Conservation (phyloP, 2,113 vertebrate species). For the Piprites chloris region DNA sequence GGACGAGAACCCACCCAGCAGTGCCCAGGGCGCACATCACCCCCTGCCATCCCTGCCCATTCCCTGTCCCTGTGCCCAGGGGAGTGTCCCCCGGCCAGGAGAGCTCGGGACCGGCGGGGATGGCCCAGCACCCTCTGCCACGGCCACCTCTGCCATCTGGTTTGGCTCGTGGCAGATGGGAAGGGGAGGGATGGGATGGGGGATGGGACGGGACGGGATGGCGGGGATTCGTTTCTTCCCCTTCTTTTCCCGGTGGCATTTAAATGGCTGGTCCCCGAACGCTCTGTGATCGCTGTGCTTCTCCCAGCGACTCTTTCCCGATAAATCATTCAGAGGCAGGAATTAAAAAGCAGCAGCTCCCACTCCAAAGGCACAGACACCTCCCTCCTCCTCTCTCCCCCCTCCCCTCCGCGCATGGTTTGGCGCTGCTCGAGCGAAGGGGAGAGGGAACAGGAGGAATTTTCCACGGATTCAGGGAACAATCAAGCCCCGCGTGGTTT, state of each 20-base stretch:
- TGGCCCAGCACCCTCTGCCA: neutral
- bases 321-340: neutral
- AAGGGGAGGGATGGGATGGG: neutral
- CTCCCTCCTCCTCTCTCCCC: neutral
- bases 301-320: neutral
- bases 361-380: neutral
- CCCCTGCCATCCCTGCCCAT: neutral
- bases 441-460: conserved; percentile 10
- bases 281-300: neutral
- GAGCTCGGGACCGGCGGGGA: neutral
- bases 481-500: conserved; percentile 9
- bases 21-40: rapidly evolving
- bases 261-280: neutral
- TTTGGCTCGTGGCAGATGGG: neutral
- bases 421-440: neutral
- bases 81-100: rapidly evolving
- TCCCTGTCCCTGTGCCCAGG: neutral
- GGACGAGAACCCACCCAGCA: neutral
- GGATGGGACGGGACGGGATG: neutral
- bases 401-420: neutral
- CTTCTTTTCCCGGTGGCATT: neutral
- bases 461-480: conserved; percentile 42
- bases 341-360: neutral
- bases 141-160: neutral
- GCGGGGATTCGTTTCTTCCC: neutral